Evolutionary conservation across 2,113 vertebrate genomes (phyloP).

Genomic region (Narcine bancroftii): DNA sequence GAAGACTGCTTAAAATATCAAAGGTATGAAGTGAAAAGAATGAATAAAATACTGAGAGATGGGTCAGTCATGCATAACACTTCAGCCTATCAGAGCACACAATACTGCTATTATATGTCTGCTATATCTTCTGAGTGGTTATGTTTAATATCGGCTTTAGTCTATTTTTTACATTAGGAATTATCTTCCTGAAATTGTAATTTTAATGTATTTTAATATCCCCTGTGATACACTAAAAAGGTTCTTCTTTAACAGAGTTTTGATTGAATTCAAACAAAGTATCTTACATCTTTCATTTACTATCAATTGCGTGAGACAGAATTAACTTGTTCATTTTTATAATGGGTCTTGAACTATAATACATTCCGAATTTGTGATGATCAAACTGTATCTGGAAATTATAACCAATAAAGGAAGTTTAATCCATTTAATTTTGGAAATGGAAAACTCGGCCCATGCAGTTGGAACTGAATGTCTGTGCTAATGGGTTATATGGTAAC

Average conservation of each 20-base stretch:
- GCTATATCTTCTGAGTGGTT: constrained; percentile 96
- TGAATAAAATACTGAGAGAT: constrained; percentile 99
- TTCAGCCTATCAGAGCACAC: constrained; percentile 89
- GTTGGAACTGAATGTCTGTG: constrained; percentile 13
- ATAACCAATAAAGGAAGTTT: neutral
- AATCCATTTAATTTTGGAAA: constrained; percentile 2
- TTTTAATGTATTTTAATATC: constrained; percentile 37
- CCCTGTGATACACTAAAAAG: constrained; percentile 36
- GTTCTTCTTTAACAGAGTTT: constrained; percentile 33
- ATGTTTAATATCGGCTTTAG: constrained; percentile 79
- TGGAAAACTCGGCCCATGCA: neutral
- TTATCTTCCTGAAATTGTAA: constrained; percentile 11
- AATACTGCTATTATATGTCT: constrained; percentile 98
- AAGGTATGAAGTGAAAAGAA: constrained; percentile 99
- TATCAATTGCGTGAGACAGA: constrained; percentile 35
- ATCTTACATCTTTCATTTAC: constrained; percentile 36
- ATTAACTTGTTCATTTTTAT: constrained; percentile 33
- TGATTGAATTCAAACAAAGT: constrained; percentile 36
- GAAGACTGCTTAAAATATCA: constrained; percentile 87
- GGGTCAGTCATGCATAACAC: constrained; percentile 99
- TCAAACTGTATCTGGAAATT: constrained; percentile 25
- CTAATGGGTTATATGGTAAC: constrained; percentile 17
- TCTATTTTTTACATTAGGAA: constrained; percentile 35
- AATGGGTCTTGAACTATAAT: constrained; percentile 31
- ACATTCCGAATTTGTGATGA: constrained; percentile 32